Percentiles rank a stretch among this genome's conserved stretches.
Conservation (phyloP, 1,140 invertebrate species). For the Caerostris extrusa region DNA sequence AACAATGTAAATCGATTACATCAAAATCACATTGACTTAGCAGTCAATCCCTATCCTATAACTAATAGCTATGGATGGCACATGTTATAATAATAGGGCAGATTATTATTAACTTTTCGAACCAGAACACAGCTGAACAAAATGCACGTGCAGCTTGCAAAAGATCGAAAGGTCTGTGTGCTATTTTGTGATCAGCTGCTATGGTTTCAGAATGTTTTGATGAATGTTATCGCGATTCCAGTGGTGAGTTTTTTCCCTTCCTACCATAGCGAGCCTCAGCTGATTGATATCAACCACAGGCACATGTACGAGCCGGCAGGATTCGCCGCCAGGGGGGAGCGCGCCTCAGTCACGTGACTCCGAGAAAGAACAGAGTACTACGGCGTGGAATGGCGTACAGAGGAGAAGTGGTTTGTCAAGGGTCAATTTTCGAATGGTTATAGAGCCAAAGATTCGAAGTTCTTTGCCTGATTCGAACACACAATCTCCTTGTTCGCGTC, state of each 20-base stretch:
- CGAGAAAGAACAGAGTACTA: not conserved
- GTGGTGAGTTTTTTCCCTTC: not conserved
- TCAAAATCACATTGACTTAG: not conserved
- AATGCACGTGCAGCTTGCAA: too few relatives aligned
- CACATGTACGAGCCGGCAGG: not conserved
- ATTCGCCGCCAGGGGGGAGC: not conserved
- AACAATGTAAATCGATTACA: not conserved
- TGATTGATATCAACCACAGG: not conserved
- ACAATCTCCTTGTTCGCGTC: not conserved
- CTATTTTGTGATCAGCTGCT: not conserved
- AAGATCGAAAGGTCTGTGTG: too few relatives aligned
- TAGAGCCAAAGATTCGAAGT: not conserved
- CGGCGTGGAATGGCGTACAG: not conserved
- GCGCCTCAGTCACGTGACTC: not conserved
- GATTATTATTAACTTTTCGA: not conserved
- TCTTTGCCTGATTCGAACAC: not conserved
- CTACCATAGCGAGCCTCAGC: not conserved
- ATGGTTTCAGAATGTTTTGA: not conserved
- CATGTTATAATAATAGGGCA: not conserved
- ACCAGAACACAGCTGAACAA: too few relatives aligned
- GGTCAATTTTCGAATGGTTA: not conserved
- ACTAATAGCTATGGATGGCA: not conserved
- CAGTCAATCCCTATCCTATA: not conserved
- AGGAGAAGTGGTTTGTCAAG: constrained; percentile 3
- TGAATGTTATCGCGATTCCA: not conserved